Evolutionary conservation across 2,888 invertebrate species (phyloP).

Genomic region (Embidobia sp.): DNA sequence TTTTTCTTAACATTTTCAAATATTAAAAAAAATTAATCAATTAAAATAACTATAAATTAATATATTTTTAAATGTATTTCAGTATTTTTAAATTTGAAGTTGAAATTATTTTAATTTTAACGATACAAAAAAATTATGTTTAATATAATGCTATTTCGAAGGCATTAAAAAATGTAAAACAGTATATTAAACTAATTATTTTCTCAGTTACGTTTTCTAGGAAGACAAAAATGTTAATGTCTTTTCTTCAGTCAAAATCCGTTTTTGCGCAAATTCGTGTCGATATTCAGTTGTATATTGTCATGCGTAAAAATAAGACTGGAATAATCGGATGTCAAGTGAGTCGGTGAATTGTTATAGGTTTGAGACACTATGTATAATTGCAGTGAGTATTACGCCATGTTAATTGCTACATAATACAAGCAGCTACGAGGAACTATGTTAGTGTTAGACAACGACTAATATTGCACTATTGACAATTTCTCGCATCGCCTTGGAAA

Average conservation of each 20-base stretch:
- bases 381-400: conserved; percentile 67
- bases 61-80: no score
- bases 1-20: background rate
- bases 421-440: conserved; percentile 67
- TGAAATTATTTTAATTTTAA: no score
- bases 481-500: conserved; percentile 37
- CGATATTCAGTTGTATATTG: conserved; percentile 52
- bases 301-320: conserved; percentile 43
- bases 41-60: no score
- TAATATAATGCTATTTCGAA: no score
- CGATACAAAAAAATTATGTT: no score
- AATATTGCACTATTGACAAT: conserved; percentile 62
- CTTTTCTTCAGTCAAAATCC: conserved; percentile 25
- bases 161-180: no score
- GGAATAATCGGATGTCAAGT: conserved; percentile 56
- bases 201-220: background rate
- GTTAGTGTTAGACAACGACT: conserved; percentile 65
- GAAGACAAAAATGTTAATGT: conserved; percentile 4
- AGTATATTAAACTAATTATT: no score
- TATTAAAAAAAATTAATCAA: no score
- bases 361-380: conserved; percentile 59
- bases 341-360: conserved; percentile 66
- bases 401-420: conserved; percentile 73
- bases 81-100: no score
- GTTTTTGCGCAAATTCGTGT: conserved; percentile 34